Percentiles rank a stretch among this genome's conserved stretches.
phyloP scores from a whole-genome alignment of 2,797 vertebrate genomes.

The Lindbergichthys nudifrons region DNA sequence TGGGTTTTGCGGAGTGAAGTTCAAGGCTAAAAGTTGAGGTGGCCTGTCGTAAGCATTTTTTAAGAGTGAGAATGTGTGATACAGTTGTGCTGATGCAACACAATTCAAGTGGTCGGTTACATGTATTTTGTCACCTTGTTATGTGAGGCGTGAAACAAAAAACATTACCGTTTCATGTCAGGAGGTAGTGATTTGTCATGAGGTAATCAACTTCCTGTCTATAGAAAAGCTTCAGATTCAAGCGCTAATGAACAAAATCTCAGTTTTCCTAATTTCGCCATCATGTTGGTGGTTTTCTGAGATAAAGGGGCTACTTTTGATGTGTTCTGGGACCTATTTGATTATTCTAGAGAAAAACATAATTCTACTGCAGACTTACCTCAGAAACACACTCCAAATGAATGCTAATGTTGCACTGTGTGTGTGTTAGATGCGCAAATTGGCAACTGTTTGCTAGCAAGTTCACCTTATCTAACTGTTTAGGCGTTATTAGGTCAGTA shows the following conservation, averaged over 20 bases:
- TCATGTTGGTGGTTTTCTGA: neutral
- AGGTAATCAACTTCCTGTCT: slow-evolving; percentile 11
- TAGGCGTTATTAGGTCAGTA: too few species aligned
- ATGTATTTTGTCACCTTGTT: too few species aligned
- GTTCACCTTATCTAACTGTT: neutral
- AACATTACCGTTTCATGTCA: neutral
- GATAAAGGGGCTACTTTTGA: neutral
- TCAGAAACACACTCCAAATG: neutral
- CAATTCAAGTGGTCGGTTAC: neutral
- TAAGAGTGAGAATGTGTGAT: neutral
- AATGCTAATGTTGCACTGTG: neutral
- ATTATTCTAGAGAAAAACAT: too few species aligned
- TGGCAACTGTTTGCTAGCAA: neutral
- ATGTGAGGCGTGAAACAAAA: neutral
- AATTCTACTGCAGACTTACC: too few species aligned
- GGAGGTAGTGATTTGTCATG: too few species aligned
- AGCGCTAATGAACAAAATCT: neutral
- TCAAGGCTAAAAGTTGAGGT: slow-evolving; percentile 26
- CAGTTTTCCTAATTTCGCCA: neutral
- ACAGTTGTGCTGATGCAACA: slow-evolving; percentile 34
- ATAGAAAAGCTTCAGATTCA: too few species aligned
- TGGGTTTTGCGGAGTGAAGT: slow-evolving; percentile 35
- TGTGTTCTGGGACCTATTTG: too few species aligned
- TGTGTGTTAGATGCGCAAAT: slow-evolving; percentile 1
- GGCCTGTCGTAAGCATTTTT: slow-evolving; percentile 35